Base-by-base conservation (phyloP, 2,888 invertebrate genomes). In the Dynastes hyllus region DNA sequence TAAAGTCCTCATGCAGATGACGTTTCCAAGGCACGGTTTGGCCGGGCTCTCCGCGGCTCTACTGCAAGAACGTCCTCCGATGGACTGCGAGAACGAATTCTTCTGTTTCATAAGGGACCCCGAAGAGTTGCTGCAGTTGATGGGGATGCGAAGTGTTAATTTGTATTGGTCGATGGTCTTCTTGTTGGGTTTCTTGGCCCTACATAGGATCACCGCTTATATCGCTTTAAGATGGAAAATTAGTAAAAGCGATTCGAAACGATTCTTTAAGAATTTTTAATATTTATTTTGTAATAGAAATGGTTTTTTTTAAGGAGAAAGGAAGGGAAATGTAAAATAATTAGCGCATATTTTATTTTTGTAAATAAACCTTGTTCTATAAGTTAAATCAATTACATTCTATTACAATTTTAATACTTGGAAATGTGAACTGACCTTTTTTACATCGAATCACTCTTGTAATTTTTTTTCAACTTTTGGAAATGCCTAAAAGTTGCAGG, bases 21-120 rank as follows among this genome's bases (percentile, higher is more conserved):
- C 92, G 0, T 95, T 93, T 86, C 90, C 95, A 22, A 91, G 95
- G 73, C 95, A 93, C 85, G 92, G 93, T 0, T 90, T 95, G 77
- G 91, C 93, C 6, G 94, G 94, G 9, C 29, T 82, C 11, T 37
- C 65, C 16, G 22, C 50, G 4, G 50, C 61, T 5, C n/a, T 78
- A 37, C 16, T 76, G 0, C 63, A 61, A 37, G 70, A 32, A 9
- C 53, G 80, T 4, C 63, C 67, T 22, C 51, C 55, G 16, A 29
- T 80, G 65, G 55, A 78, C 0, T 80, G 80, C 70, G 61, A 66
- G 37, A 70, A 80, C 11, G 78, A 81, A 29, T 16, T 80, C n/a
- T 81, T 79, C 37, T 83, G 83, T 53, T 78, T 78, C 45, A 81
- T 82, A 29, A 77, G 76, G 51, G 75, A 83, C 50, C 81, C 83